These are phyloP conservation scores for Dascillus cervinus DNA, from an alignment of 2,888 invertebrate species.

Conservation along the genomic window DNA sequence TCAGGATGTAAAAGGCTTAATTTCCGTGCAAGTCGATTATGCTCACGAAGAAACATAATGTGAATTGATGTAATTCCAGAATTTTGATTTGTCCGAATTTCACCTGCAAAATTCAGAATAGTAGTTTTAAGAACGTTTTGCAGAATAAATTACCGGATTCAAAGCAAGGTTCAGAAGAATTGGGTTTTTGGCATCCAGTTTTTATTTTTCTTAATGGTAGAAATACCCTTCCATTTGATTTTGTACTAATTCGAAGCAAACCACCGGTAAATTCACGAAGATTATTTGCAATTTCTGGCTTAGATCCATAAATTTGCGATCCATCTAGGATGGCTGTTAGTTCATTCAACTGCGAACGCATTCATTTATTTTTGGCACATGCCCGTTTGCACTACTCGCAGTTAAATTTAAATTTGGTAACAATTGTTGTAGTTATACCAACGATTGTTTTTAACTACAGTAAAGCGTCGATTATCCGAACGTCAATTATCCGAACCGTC, in stretches of 20 bases:
- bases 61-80: conserved; percentile 61
- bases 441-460: no score
- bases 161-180: conserved; percentile 4
- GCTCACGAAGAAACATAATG: conserved; percentile 61
- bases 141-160: no score
- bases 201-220: conserved; percentile 1
- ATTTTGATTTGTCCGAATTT: conserved; percentile 62
- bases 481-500: no score
- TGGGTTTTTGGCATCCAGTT: conserved; percentile 2
- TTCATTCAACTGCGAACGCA: conserved; percentile 6
- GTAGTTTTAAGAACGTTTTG: no score
- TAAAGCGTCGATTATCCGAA: no score
- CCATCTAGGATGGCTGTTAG: conserved; percentile 7
- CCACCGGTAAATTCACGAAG: conserved; percentile 5
- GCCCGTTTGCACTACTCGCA: no score
- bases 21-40: conserved; percentile 59
- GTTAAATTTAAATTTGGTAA: no score
- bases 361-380: no score
- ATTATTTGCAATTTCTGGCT: not conserved
- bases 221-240: conserved; percentile 3
- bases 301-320: conserved; percentile 6
- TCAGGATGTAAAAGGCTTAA: conserved; percentile 56
- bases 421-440: no score
- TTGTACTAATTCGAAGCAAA: no score
- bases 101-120: conserved; percentile 45